These are phyloP conservation scores for Pelusios castaneus DNA, from an alignment of 2,113 vertebrate genomes.

Conservation along the genomic window DNA sequence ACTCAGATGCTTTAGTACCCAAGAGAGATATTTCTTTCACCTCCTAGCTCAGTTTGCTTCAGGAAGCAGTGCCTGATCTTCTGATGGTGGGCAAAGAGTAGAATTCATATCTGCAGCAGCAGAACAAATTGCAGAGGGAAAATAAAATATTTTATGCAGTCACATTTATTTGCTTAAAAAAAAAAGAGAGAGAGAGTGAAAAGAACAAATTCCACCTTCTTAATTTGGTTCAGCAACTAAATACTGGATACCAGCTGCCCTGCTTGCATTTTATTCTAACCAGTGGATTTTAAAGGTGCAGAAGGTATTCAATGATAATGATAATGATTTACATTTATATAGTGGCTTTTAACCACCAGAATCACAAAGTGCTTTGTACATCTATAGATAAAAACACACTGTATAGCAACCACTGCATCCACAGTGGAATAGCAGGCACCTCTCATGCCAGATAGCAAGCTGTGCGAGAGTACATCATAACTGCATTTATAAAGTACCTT, in stretches of 20 bases:
- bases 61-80: constrained; percentile 4
- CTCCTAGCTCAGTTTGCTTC: background rate
- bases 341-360: constrained; percentile 35
- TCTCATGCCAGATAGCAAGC: constrained; percentile 24
- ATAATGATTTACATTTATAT: constrained; percentile 70
- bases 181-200: background rate
- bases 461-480: background rate
- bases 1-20: rapidly evolving
- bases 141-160: constrained; percentile 13
- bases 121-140: background rate
- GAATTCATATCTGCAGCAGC: constrained; percentile 34
- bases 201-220: background rate
- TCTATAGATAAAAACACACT: constrained; percentile 40
- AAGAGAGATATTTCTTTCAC: background rate
- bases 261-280: background rate
- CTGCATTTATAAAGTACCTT: background rate
- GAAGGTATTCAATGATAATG: constrained; percentile 69
- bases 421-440: constrained; percentile 27
- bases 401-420: constrained; percentile 38
- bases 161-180: constrained; percentile 45
- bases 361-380: constrained; percentile 51
- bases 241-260: constrained; percentile 32
- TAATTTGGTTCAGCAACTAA: background rate
- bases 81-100: background rate
- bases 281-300: constrained; percentile 50